Percentiles rank a stretch among this genome's conserved stretches.
These are phyloP conservation scores for Oncopeltus fasciatus DNA, from an alignment of 1,140 invertebrate species.

Conservation along the genomic window DNA sequence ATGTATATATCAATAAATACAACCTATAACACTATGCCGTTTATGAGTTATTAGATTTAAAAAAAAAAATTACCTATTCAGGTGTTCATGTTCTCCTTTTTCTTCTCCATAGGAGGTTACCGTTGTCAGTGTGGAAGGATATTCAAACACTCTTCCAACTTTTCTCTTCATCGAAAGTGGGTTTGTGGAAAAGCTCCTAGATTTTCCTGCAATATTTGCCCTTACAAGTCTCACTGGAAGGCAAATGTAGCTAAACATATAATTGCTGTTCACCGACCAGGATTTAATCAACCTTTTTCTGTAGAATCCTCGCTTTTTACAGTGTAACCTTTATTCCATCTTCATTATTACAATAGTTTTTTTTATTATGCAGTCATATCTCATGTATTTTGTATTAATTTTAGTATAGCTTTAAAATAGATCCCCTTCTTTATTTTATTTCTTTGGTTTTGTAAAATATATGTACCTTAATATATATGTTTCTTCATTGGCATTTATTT, in stretches of 20 bases:
- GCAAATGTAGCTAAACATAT: constrained; percentile 30
- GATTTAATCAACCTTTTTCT: too few species aligned
- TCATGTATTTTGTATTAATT: too few species aligned
- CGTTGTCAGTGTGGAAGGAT: constrained; percentile 17
- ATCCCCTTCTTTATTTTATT: too few species aligned
- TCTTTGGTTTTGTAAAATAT: too few species aligned
- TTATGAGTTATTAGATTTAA: background rate
- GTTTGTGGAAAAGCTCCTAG: constrained; percentile 42
- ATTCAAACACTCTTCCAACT: constrained; percentile 17
- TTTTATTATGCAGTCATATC: too few species aligned
- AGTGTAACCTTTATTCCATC: too few species aligned
- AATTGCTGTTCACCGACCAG: background rate
- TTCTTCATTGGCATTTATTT: too few species aligned
- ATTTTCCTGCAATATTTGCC: constrained; percentile 30
- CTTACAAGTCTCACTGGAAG: constrained; percentile 38
- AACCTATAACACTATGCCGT: background rate
- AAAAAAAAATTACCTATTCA: background rate
- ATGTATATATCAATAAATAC: background rate
- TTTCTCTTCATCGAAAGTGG: constrained; percentile 29
- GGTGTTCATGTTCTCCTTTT: background rate
- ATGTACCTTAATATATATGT: too few species aligned
- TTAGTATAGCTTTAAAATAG: too few species aligned
- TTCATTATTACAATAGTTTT: too few species aligned
- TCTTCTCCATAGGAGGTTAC: background rate
- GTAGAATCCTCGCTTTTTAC: too few species aligned